Evolutionary conservation across 2,888 invertebrate genomes (phyloP).

Genomic region (Eupithecia centaureata): DNA sequence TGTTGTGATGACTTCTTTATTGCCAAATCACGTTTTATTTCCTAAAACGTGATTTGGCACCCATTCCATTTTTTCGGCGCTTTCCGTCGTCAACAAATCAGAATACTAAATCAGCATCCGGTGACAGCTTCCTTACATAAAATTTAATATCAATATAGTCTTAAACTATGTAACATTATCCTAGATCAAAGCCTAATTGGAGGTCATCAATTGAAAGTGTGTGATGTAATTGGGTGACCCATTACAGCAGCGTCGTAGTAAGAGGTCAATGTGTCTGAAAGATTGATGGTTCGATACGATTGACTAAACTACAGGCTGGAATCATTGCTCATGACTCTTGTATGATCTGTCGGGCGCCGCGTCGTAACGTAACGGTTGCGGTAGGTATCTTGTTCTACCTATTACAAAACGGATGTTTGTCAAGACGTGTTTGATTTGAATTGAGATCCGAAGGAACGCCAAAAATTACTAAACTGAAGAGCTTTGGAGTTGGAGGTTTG

Average conservation of each 20-base stretch:
- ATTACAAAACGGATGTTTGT: neutral
- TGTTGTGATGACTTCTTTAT: too few species aligned
- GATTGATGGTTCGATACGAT: slow-evolving; percentile 49
- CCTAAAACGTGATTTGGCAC: slow-evolving; percentile 2
- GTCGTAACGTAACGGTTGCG: neutral
- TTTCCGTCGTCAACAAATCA: slow-evolving; percentile 17
- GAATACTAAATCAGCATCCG: slow-evolving; percentile 12
- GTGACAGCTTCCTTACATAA: slow-evolving; percentile 23
- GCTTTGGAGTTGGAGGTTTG: too few species aligned
- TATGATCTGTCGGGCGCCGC: neutral
- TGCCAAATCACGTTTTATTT: too few species aligned
- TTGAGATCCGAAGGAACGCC: neutral
- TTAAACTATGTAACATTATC: neutral
- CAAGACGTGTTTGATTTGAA: neutral
- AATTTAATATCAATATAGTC: neutral
- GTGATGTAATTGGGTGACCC: slow-evolving; percentile 74
- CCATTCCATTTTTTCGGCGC: neutral
- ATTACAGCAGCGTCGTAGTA: slow-evolving; percentile 59
- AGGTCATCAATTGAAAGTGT: slow-evolving; percentile 67
- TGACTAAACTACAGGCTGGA: slow-evolving; percentile 36
- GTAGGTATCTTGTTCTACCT: neutral
- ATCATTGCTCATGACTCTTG: neutral
- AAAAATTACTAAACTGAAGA: too few species aligned
- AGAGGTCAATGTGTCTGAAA: slow-evolving; percentile 52
- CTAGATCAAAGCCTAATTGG: slow-evolving; percentile 27